These are phyloP conservation scores for Alligator mississippiensis DNA, from an alignment of 2,113 vertebrate species.

Conservation along the genomic window DNA sequence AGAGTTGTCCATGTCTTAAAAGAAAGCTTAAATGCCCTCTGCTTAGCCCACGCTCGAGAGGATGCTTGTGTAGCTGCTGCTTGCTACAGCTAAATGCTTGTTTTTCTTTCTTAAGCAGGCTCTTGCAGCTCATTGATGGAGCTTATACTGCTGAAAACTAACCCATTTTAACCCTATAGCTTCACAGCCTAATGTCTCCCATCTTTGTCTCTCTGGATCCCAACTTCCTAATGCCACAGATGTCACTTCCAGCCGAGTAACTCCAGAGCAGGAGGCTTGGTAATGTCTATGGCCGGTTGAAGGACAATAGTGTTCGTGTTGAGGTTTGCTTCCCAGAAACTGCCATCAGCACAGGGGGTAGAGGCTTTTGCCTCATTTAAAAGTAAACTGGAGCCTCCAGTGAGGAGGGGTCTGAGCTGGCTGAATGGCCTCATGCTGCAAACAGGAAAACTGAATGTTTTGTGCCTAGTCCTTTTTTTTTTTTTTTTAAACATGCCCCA, in stretches of 20 bases:
- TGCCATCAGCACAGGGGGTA: not conserved
- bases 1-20: not conserved
- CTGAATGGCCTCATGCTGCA: not conserved
- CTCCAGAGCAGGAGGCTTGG: not conserved
- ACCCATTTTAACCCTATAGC: not conserved
- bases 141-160: slow-evolving; percentile 18
- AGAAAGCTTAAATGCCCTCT: fast-evolving
- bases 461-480: not conserved
- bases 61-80: not conserved
- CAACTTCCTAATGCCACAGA: not conserved
- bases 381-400: not conserved
- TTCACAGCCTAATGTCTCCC: slow-evolving; percentile 6
- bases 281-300: not conserved
- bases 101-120: slow-evolving; percentile 35
- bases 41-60: fast-evolving
- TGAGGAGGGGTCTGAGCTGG: fast-evolving
- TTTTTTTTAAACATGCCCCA: not conserved
- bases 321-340: not conserved
- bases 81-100: not conserved
- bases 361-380: not conserved
- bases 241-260: slow-evolving; percentile 24
- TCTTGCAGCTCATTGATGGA: not conserved
- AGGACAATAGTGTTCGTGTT: not conserved
- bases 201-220: slow-evolving; percentile 15
- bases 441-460: not conserved